Evolutionary conservation across 2,888 invertebrate genomes (phyloP).

Genomic region (Pyrrhia umbra): DNA sequence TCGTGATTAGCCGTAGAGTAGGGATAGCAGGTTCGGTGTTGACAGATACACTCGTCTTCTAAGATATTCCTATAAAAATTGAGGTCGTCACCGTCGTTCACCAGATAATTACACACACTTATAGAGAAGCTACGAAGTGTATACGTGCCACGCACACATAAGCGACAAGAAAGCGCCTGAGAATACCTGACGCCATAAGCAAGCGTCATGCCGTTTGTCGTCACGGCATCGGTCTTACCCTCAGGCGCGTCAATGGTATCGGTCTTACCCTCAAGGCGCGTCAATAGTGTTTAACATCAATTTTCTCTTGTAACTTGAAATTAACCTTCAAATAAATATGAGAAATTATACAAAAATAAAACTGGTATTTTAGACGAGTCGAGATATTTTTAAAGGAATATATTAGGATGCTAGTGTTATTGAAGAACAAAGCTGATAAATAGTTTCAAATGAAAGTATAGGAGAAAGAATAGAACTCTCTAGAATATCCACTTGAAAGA

Average conservation of each 20-base stretch:
- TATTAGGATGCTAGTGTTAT: conserved; percentile 13
- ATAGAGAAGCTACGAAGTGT: too few relatives aligned
- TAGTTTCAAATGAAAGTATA: conserved; percentile 6
- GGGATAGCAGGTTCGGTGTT: conserved; percentile 33
- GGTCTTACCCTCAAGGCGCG: background rate
- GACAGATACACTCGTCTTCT: conserved; percentile 19
- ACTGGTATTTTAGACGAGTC: background rate
- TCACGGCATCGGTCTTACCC: background rate
- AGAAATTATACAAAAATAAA: too few relatives aligned
- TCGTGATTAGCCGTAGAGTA: conserved; percentile 51
- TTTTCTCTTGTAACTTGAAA: too few relatives aligned
- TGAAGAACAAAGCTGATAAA: conserved; percentile 15
- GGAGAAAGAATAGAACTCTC: conserved; percentile 1
- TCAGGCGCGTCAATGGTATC: background rate
- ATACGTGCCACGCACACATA: too few relatives aligned
- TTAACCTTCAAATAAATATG: too few relatives aligned
- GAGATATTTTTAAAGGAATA: background rate
- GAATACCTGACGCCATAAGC: too few relatives aligned
- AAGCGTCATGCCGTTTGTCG: background rate
- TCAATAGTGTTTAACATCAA: background rate
- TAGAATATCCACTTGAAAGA: conserved; percentile 5
- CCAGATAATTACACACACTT: too few relatives aligned
- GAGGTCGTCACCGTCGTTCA: too few relatives aligned
- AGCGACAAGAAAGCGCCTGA: too few relatives aligned
- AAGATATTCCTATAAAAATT: conserved; percentile 8